Evolutionary conservation across 2,888 invertebrate genomes (phyloP).

Genomic region (Venustoraphidia nigricollis): DNA sequence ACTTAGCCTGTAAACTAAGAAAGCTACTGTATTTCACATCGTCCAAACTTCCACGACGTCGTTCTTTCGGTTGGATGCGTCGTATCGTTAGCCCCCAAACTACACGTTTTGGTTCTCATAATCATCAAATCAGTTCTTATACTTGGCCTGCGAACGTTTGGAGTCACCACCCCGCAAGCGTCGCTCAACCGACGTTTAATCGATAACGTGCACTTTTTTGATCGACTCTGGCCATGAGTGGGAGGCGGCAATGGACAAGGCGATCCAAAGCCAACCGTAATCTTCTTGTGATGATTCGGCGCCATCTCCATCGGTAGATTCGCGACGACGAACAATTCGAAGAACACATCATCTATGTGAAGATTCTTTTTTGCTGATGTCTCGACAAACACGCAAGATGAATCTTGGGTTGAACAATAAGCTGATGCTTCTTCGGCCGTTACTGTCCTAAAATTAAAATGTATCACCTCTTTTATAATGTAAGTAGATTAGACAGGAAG

Average conservation of each 20-base stretch:
- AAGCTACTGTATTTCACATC: conserved; percentile 4
- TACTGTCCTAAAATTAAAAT: conserved; percentile 42
- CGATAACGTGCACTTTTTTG: conserved; percentile 62
- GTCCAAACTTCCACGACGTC: neutral
- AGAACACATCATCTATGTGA: conserved; percentile 71
- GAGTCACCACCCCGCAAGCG: conserved; percentile 79
- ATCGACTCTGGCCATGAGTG: conserved; percentile 44
- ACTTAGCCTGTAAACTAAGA: too few species aligned
- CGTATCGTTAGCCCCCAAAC: conserved; percentile 44
- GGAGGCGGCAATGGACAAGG: conserved; percentile 61
- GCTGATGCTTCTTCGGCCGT: conserved; percentile 60
- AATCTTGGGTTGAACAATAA: conserved; percentile 63
- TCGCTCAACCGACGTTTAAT: conserved; percentile 71
- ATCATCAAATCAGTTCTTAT: conserved; percentile 79
- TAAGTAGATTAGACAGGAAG: too few species aligned
- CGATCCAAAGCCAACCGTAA: conserved; percentile 63
- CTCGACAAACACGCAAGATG: conserved; percentile 64
- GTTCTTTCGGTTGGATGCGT: neutral
- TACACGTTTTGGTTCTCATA: conserved; percentile 70
- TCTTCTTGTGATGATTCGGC: conserved; percentile 69
- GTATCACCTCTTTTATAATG: too few species aligned
- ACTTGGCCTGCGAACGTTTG: conserved; percentile 73
- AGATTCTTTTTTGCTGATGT: conserved; percentile 70
- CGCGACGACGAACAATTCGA: conserved; percentile 67
- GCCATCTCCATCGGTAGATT: conserved; percentile 81